Percentiles rank a stretch among this genome's conserved stretches.
Conservation (phyloP, 2,888 invertebrate species). For the Poecilus cupreus region DNA sequence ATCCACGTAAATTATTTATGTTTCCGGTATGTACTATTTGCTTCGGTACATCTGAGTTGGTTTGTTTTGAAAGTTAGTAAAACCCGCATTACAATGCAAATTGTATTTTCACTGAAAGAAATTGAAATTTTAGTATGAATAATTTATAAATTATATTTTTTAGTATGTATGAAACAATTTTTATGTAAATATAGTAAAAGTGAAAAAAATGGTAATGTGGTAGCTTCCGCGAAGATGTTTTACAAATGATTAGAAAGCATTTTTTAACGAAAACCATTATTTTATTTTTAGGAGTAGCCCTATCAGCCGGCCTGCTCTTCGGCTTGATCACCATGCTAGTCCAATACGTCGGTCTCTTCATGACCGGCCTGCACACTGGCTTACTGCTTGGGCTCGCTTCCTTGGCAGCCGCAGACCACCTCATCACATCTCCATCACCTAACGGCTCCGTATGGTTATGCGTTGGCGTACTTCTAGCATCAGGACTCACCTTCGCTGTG, state of each 20-base stretch:
- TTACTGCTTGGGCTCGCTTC: constrained; percentile 78
- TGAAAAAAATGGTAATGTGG: not conserved
- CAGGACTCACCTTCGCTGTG: constrained; percentile 82
- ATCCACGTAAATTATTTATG: too few species aligned
- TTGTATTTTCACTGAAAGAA: not conserved
- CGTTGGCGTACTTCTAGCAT: constrained; percentile 80
- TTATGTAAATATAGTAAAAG: not conserved
- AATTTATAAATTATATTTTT: not conserved
- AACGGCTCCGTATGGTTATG: constrained; percentile 79
- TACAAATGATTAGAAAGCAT: not conserved
- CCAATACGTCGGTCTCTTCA: constrained; percentile 87
- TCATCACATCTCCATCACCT: constrained; percentile 75
- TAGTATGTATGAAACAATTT: not conserved
- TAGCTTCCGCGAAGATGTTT: not conserved
- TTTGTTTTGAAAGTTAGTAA: not conserved
- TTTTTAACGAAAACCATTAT: not conserved
- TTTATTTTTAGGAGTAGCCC: constrained; percentile 77
- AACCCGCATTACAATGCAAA: not conserved
- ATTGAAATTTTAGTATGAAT: not conserved
- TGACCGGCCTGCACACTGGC: constrained; percentile 87
- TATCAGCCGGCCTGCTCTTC: constrained; percentile 84
- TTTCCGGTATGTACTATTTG: too few species aligned
- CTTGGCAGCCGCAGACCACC: constrained; percentile 77
- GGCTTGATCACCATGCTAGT: constrained; percentile 89
- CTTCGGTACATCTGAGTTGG: not conserved